Conservation (phyloP, 1,140 invertebrate species). For the Oncopodura yosiiana region DNA sequence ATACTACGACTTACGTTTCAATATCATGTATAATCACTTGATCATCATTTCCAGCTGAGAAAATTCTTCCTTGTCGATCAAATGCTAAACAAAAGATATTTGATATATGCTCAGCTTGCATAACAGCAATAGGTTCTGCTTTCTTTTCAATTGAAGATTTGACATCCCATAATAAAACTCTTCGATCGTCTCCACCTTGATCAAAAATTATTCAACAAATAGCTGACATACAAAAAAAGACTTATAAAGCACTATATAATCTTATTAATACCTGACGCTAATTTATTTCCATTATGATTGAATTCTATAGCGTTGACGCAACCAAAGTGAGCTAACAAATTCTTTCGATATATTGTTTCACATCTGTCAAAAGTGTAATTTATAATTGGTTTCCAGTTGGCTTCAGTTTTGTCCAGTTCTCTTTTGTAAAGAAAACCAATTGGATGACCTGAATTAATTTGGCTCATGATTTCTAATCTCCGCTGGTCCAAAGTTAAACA, state of each 20-base stretch:
- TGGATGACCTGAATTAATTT: constrained; percentile 10
- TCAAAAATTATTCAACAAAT: background rate
- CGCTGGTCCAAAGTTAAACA: no score
- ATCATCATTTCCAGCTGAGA: constrained; percentile 90
- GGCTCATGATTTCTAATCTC: no score
- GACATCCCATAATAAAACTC: constrained; percentile 80
- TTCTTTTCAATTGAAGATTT: constrained; percentile 59
- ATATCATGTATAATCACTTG: constrained; percentile 81
- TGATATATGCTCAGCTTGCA: constrained; percentile 75
- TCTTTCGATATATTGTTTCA: constrained; percentile 64
- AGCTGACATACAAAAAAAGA: background rate
- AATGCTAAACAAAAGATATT: constrained; percentile 90
- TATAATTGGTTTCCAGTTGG: constrained; percentile 1
- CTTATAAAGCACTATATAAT: constrained; percentile 1
- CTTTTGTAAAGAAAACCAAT: constrained; percentile 5
- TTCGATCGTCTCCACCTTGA: constrained; percentile 78
- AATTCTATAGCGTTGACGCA: constrained; percentile 96
- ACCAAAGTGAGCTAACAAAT: constrained; percentile 80
- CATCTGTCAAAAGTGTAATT: constrained; percentile 1
- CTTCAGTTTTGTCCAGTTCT: background rate
- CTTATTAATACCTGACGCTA: constrained; percentile 66
- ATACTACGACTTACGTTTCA: constrained; percentile 52
- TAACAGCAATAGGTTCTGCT: constrained; percentile 48
- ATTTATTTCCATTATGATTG: constrained; percentile 69
- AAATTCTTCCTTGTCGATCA: constrained; percentile 68